These are phyloP conservation scores for Nicator chloris DNA, from an alignment of 2,113 vertebrate species.

Conservation along the genomic window DNA sequence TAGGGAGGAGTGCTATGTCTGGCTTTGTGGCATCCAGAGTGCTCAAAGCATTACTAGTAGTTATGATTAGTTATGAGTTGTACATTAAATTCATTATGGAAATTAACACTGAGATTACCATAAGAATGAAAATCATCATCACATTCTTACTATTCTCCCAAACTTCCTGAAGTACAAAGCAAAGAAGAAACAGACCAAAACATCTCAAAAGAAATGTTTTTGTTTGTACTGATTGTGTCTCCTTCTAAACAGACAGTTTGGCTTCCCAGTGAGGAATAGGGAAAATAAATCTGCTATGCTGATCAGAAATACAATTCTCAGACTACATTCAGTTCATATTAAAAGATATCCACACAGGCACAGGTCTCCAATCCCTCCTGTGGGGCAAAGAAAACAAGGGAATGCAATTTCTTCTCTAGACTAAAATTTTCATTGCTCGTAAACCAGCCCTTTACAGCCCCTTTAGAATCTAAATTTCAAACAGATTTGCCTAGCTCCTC, in stretches of 20 bases:
- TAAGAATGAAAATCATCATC: neutral
- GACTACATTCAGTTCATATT: slow-evolving; percentile 43
- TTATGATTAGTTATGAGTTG: neutral
- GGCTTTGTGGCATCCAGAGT: neutral
- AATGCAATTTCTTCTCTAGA: slow-evolving; percentile 1
- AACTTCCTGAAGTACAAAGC: neutral
- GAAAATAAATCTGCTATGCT: slow-evolving; percentile 29
- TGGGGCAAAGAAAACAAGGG: slow-evolving; percentile 34
- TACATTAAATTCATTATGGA: neutral
- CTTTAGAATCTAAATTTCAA: slow-evolving; percentile 1
- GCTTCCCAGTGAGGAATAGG: neutral
- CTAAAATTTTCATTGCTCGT: slow-evolving; percentile 23
- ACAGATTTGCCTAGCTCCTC: neutral
- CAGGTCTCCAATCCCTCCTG: neutral
- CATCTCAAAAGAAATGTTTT: neutral
- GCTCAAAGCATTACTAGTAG: neutral
- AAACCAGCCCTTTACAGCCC: slow-evolving; percentile 4
- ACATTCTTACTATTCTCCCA: neutral
- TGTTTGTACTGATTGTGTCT: neutral
- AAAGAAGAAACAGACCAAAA: neutral
- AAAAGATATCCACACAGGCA: slow-evolving; percentile 15
- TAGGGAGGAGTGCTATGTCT: neutral
- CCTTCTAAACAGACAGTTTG: neutral
- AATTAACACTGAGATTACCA: neutral
- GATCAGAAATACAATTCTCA: slow-evolving; percentile 25